Evolutionary conservation across 2,113 vertebrate genomes (phyloP), one percentile per base, ranked within the genome.

Genomic region (Cyprinus carpio): DNA sequence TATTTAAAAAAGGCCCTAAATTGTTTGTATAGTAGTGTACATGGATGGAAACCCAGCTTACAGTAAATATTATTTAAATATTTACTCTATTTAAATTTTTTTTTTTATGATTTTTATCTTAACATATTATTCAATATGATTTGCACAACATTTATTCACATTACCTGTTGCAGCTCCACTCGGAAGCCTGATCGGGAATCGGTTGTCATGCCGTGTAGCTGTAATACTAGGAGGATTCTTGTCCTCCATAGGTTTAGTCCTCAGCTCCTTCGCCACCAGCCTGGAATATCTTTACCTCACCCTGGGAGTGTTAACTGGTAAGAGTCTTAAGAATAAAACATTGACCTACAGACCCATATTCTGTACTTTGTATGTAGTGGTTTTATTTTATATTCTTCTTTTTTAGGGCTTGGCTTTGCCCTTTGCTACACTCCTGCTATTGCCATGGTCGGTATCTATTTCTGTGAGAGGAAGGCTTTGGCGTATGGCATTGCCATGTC

Each of bases 401-500:
- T 89, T 78, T 29, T 86, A 99, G 98, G 98, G 80, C 87, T 98
- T 85, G 97, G 97, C 60, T 99, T 99, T 89, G 96, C 97, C 75
- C 96, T 99, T 75, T 97, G 96, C 62, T 99, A 99, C 89, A 96
- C 97, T 65, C 97, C 98, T 1, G 94, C 97, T 76, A 96, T 99
- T 15, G 95, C 96, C 7, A 97, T 97, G 96, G 97, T 99, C 25
- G 97, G 97, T 85, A 94, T 95, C 69, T 98, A 99, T 86, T 99
- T 99, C 95, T 93, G 84, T 76, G 95, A 90, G 87, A 95, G 96
- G 87, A 97, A 96, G 90, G 96, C 97, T 0, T 65, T 99, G 88
- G 98, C 97, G 0, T 99, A 97, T 3, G 98, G 98, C 37, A 93
- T 99, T 2, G 97, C 97, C 88, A 95, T 99, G 97, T 99, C 98